Evolutionary conservation across 2,888 invertebrate species (phyloP).

Genomic region (Ophion ellenae): DNA sequence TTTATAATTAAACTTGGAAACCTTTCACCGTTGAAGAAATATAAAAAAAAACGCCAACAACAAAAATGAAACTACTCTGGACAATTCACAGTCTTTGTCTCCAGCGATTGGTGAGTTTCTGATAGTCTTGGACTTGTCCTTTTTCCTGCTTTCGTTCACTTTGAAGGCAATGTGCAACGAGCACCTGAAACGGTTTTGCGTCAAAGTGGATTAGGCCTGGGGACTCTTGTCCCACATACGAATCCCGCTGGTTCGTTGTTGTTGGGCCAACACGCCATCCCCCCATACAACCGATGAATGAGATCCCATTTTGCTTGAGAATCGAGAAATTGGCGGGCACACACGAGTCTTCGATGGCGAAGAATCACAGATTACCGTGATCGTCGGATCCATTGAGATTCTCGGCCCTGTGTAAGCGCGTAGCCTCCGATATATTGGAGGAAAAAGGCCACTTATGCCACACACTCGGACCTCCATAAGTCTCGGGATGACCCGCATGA

Average conservation of each 20-base stretch:
- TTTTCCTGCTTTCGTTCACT: neutral
- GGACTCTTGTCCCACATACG: slow-evolving; percentile 3
- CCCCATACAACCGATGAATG: slow-evolving; percentile 67
- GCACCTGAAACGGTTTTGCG: slow-evolving; percentile 70
- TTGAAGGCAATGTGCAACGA: neutral
- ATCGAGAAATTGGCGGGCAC: slow-evolving; percentile 72
- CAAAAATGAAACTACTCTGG: no score
- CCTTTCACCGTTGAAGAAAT: slow-evolving; percentile 37
- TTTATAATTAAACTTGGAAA: slow-evolving; percentile 51
- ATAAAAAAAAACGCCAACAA: no score
- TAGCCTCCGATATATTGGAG: slow-evolving; percentile 5
- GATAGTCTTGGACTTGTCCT: neutral
- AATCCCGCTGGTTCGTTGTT: slow-evolving; percentile 32
- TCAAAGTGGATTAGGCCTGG: slow-evolving; percentile 76
- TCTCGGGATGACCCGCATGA: slow-evolving; percentile 45
- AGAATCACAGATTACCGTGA: slow-evolving; percentile 79
- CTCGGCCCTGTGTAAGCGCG: neutral
- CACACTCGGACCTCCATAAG: slow-evolving; percentile 43
- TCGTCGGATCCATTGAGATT: slow-evolving; percentile 50
- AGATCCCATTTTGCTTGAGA: slow-evolving; percentile 68
- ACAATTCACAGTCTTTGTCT: neutral
- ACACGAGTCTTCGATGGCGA: slow-evolving; percentile 60
- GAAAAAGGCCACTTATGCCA: slow-evolving; percentile 69
- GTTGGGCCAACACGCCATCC: slow-evolving; percentile 21
- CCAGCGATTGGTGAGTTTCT: neutral